phyloP scores from a whole-genome alignment of 1,140 invertebrate species.

The Bombus turneri region DNA sequence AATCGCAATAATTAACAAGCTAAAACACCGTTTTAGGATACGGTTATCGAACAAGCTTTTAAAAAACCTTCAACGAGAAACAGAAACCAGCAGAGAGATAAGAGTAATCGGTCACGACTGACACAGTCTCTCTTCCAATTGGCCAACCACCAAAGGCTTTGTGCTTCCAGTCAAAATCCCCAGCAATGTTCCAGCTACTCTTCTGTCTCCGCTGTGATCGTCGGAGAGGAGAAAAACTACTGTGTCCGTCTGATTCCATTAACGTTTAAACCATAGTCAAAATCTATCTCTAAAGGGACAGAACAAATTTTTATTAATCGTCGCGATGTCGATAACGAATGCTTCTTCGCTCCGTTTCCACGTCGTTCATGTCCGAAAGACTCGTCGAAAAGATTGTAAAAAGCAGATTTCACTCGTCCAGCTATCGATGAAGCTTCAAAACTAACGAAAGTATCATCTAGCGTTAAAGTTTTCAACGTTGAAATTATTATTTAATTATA shows the following conservation, averaged over 20 bases:
- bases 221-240: neutral
- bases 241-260: constrained; percentile 20
- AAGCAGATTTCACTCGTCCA: neutral
- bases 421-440: neutral
- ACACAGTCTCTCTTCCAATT: neutral
- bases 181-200: neutral
- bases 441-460: neutral
- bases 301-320: neutral
- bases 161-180: neutral
- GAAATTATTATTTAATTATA: too few relatives aligned
- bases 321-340: constrained; percentile 20
- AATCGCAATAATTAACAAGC: neutral
- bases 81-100: too few relatives aligned
- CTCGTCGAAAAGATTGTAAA: neutral
- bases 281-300: neutral
- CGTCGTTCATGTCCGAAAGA: neutral
- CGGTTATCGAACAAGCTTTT: neutral
- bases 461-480: too few relatives aligned
- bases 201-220: neutral
- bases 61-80: neutral
- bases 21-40: neutral
- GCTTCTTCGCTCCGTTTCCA: neutral
- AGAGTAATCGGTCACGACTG: neutral
- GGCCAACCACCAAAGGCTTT: neutral
- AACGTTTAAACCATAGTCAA: constrained; percentile 1